Base-by-base conservation (phyloP, 2,113 vertebrate genomes). In the Megaceryle maxima region DNA sequence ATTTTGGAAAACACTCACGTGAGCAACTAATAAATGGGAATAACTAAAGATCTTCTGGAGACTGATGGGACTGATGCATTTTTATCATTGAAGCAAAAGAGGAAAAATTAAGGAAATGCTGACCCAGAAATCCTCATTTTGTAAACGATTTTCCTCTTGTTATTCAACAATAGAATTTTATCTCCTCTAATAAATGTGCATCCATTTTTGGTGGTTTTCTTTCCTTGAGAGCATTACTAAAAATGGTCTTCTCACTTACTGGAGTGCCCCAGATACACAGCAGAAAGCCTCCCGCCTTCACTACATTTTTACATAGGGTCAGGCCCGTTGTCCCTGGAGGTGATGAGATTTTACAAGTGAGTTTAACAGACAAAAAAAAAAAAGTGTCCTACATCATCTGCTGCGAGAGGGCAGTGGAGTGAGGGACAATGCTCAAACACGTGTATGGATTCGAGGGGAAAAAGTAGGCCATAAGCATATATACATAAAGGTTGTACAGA, bases 121-220 rank as follows among this genome's bases (percentile, higher is more conserved):
- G 87, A 94, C 75, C 59, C 63, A 94, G 88, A 92, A 94, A 95
- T 80, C 75, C 89, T 50, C 83, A 82, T 79, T 95, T 84, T 87
- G 77, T 89, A 91, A 96, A 94, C 74, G 68, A 76, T 85, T 88
- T 95, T n/a, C 77, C 62, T 29, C 84, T 94, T 87, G 70, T 84
- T 94, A 91, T 82, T 87, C 88, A 88, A 87, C 81, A 77, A 75
- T 10, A 15, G 44, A 59, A 90, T 88, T 86, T 76, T 81, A 33
- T 33, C 86, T 84, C 39, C 64, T 88, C 64, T 92, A 90, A 74
- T 77, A 91, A 88, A 69, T 7, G 16, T 26, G 25, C 2, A 2
- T 55, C 15, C 33, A 74, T 83, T 63, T 93, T 92, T 48, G 82
- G 26, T 33, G 56, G 4, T 33, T 51, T 7, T 72, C 59, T 62